A percentile compares a stretch with the other conserved stretches of the same genome.
These are phyloP conservation scores for Aphis craccivora DNA, from an alignment of 1,140 invertebrate species.

Conservation along the genomic window DNA sequence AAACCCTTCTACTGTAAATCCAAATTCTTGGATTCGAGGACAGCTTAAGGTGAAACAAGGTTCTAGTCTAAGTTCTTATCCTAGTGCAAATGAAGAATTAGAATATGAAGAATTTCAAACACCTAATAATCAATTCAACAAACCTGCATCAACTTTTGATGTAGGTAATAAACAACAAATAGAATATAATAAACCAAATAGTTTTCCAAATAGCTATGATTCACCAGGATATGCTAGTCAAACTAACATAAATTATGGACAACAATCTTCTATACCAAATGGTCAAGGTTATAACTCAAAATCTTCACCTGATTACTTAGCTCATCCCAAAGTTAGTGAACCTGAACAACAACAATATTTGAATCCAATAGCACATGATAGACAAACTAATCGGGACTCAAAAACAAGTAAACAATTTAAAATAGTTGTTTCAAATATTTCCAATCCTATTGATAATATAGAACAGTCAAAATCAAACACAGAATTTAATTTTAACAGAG, in stretches of 20 bases:
- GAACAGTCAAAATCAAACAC: background rate
- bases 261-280: background rate
- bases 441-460: background rate
- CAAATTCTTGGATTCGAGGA: constrained; percentile 44
- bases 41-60: constrained; percentile 26
- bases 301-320: background rate
- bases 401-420: constrained; percentile 22
- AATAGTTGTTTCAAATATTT: constrained; percentile 41
- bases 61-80: background rate
- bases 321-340: background rate
- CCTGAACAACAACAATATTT: background rate
- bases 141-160: constrained; percentile 33
- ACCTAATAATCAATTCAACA: background rate
- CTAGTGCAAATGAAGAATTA: background rate
- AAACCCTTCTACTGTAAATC: constrained; percentile 36
- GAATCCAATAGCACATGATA: background rate
- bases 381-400: background rate
- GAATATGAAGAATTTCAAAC: constrained; percentile 14
- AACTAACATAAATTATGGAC: constrained; percentile 1
- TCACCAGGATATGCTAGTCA: background rate
- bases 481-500: background rate
- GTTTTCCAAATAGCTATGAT: constrained; percentile 3
- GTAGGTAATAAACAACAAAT: constrained; percentile 3
- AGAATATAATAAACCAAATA: background rate
- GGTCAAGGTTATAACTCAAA: background rate